These are phyloP conservation scores for Brassicogethes aeneus DNA, from an alignment of 2,888 invertebrate genomes.

Conservation along the genomic window DNA sequence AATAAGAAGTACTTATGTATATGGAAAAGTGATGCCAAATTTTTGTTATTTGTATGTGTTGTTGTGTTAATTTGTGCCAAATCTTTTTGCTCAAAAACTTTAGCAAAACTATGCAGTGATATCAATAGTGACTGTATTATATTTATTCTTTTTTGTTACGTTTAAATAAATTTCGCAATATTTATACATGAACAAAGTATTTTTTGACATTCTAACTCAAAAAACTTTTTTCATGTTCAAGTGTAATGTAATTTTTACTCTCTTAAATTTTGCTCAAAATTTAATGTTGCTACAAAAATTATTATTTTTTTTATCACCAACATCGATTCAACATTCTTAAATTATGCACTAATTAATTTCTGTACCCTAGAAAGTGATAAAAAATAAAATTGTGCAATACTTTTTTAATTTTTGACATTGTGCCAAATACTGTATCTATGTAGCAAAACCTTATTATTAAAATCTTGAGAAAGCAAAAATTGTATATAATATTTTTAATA, in stretches of 20 bases:
- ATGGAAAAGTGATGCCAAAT: no score
- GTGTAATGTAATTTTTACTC: no score
- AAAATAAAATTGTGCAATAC: constrained; percentile 1
- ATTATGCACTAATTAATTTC: no score
- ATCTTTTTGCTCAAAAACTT: constrained; percentile 18
- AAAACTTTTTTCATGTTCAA: no score
- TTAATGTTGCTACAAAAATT: no score
- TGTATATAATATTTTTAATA: constrained; percentile 27
- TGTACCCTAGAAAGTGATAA: background rate
- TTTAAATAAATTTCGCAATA: constrained; percentile 2
- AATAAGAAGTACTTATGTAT: no score
- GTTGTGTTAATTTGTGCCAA: constrained; percentile 19
- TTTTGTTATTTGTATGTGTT: no score
- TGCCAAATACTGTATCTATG: constrained; percentile 6
- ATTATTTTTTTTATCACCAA: no score
- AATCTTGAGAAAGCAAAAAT: constrained; percentile 8
- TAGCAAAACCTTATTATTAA: constrained; percentile 1
- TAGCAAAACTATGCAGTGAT: background rate
- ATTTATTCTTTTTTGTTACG: background rate
- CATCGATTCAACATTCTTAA: no score
- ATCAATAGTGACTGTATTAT: constrained; percentile 1
- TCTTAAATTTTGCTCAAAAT: no score
- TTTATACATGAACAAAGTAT: no score
- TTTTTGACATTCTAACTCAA: no score
- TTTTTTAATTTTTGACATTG: background rate